phyloP scores from a whole-genome alignment of 1,140 invertebrate genomes.

The Bathynomus jamesi region DNA sequence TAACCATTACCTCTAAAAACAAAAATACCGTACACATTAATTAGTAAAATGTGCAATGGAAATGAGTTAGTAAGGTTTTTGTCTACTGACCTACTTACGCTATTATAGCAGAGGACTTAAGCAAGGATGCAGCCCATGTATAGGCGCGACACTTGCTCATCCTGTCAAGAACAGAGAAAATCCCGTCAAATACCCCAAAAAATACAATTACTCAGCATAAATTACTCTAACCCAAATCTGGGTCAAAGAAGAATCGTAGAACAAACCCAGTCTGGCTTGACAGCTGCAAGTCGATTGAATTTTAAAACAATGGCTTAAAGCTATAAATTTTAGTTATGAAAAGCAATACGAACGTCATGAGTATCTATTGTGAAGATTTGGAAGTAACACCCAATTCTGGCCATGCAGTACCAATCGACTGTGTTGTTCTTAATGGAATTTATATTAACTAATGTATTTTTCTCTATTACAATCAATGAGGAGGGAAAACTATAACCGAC shows the following conservation, averaged over 20 bases:
- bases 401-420: neutral
- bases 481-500: neutral
- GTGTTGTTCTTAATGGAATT: slow-evolving; percentile 1
- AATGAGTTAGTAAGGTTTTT: neutral
- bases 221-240: neutral
- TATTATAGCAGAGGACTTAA: neutral
- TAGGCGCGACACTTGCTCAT: neutral
- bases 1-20: neutral
- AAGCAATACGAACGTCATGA: too few relatives aligned
- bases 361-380: too few relatives aligned
- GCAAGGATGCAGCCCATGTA: neutral
- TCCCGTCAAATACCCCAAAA: neutral
- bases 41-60: neutral
- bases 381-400: neutral
- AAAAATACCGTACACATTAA: neutral
- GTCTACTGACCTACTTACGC: neutral
- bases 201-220: neutral
- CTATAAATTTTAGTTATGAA: too few relatives aligned
- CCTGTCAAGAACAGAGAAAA: neutral
- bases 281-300: neutral
- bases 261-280: neutral
- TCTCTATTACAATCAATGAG: too few relatives aligned
- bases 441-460: too few relatives aligned
- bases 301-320: too few relatives aligned
- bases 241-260: neutral